Percentiles rank a stretch among this genome's conserved stretches.
Conservation (phyloP, 2,888 invertebrate genomes). For the Drosophila recens region DNA sequence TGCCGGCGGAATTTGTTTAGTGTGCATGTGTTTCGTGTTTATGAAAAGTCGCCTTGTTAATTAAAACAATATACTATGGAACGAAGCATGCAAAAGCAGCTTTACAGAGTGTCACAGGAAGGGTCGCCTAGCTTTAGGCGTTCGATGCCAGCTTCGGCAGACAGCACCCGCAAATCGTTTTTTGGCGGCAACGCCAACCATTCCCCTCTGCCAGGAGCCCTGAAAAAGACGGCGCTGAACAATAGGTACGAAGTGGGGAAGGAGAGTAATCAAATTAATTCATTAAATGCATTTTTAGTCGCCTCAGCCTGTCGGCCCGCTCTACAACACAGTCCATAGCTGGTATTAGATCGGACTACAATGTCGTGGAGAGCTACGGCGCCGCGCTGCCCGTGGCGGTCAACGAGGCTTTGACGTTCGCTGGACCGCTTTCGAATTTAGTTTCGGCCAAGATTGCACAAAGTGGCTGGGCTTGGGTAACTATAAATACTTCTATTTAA, state of each 20-base stretch:
- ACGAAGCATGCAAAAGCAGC: conserved; percentile 71
- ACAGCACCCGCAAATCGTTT: conserved; percentile 75
- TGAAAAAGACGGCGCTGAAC: conserved; percentile 71
- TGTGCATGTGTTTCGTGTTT: conserved; percentile 56
- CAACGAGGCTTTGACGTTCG: conserved; percentile 94
- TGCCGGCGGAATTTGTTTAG: conserved; percentile 49
- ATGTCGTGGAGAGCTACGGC: conserved; percentile 92
- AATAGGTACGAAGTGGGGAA: conserved; percentile 59
- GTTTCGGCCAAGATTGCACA: conserved; percentile 86
- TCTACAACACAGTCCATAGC: conserved; percentile 90
- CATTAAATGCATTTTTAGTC: conserved; percentile 75
- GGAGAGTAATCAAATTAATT: background rate
- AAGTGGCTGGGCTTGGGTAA: conserved; percentile 87
- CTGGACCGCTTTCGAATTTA: conserved; percentile 86
- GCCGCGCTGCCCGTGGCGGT: conserved; percentile 93
- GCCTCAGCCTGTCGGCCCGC: conserved; percentile 87
- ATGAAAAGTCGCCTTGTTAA: conserved; percentile 9
- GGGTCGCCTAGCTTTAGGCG: conserved; percentile 72
- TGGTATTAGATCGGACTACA: conserved; percentile 90
- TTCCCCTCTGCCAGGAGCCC: conserved; percentile 38
- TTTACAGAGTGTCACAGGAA: conserved; percentile 70
- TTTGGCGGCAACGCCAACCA: conserved; percentile 65
- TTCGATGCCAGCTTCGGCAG: conserved; percentile 61
- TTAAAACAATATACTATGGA: conserved; percentile 39
- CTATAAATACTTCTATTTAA: background rate